Conservation (phyloP, 1,140 invertebrate species). For the Chironomus striatipennis region DNA sequence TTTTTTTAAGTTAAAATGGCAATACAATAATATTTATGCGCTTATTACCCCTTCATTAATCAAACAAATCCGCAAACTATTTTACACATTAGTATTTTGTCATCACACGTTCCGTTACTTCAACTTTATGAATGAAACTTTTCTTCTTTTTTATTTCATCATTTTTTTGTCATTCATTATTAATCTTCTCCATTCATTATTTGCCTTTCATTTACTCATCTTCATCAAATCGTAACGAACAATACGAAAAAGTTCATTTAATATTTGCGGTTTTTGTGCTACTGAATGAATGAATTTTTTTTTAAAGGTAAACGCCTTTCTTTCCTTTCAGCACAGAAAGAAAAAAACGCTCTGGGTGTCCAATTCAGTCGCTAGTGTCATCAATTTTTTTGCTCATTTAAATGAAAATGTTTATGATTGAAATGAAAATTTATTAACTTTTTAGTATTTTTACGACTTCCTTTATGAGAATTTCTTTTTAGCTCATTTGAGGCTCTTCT, state of each 20-base stretch:
- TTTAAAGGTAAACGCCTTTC: neutral
- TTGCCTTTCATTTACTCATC: too few relatives aligned
- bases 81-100: neutral
- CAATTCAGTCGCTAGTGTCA: neutral
- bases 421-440: neutral
- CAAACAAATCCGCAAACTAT: too few relatives aligned
- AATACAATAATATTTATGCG: too few relatives aligned
- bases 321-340: neutral
- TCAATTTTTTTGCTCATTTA: neutral
- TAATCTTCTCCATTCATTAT: neutral
- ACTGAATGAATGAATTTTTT: too few relatives aligned
- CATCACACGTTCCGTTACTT: neutral
- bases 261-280: neutral
- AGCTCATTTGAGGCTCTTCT: too few relatives aligned
- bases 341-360: neutral
- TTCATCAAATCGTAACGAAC: neutral
- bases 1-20: too few relatives aligned
- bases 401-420: neutral
- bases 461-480: neutral
- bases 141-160: neutral
- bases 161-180: neutral
- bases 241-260: neutral
- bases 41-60: too few relatives aligned
- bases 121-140: constrained; percentile 1
- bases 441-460: neutral